Conservation (phyloP, 1,140 invertebrate species). For the Megalopta genalis region DNA sequence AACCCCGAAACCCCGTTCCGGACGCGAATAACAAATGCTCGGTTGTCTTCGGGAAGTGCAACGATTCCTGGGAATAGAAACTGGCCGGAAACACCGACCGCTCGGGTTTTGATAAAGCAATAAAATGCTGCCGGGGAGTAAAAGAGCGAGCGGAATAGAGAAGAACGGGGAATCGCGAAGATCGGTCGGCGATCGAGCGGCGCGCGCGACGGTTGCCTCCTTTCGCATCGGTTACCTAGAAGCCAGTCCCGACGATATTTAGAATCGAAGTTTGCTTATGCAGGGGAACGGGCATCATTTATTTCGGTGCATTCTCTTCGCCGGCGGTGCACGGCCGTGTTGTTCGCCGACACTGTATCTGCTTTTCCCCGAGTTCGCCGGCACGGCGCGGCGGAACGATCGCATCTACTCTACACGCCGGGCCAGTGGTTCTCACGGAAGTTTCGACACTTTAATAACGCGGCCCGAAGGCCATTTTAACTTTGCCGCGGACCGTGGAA, state of each 20-base stretch:
- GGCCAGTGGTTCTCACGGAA: slow-evolving; percentile 2
- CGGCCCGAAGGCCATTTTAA: not conserved
- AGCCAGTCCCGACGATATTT: slow-evolving; percentile 34
- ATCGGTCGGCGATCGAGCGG: slow-evolving; percentile 1
- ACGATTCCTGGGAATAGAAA: not conserved
- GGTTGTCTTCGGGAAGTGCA: too few relatives aligned
- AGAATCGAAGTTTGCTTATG: slow-evolving; percentile 36
- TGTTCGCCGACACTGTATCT: not conserved
- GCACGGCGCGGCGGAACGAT: slow-evolving; percentile 2
- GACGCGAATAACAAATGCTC: too few relatives aligned
- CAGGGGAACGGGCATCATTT: slow-evolving; percentile 23
- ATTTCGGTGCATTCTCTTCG: slow-evolving; percentile 15
- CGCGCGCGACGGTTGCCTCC: slow-evolving; percentile 4
- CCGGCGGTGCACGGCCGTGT: not conserved
- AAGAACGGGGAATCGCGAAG: not conserved
- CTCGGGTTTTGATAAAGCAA: slow-evolving; percentile 6
- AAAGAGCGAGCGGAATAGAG: not conserved
- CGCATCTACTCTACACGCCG: slow-evolving; percentile 11
- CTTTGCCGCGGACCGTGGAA: not conserved
- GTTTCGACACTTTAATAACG: slow-evolving; percentile 37
- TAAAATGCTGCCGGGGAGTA: not conserved
- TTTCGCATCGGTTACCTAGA: slow-evolving; percentile 23
- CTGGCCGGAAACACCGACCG: not conserved
- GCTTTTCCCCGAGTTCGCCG: slow-evolving; percentile 8
- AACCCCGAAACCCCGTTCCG: too few relatives aligned